Percentiles rank a stretch among this genome's conserved stretches.
Conservation (phyloP, 2,113 vertebrate species). For the Grammomys dolichurus region DNA sequence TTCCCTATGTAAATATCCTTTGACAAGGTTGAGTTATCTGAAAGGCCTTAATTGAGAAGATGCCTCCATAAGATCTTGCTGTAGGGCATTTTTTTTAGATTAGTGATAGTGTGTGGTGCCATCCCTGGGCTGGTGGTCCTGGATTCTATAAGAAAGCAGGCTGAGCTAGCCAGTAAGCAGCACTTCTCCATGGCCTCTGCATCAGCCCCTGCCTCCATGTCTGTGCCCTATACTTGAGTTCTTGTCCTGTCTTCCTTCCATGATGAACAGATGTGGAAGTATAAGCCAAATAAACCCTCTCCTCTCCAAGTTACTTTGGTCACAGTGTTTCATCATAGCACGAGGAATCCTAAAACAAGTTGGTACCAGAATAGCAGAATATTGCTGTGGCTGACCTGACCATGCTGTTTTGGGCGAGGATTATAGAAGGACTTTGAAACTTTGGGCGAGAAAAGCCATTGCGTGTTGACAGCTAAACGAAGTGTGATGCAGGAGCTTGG, state of each 20-base stretch:
- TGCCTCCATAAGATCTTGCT: too few species aligned
- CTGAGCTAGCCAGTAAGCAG: background rate
- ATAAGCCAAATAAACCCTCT: background rate
- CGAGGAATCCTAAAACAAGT: background rate
- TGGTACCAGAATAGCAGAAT: background rate
- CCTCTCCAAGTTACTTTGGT: background rate
- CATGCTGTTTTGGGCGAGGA: background rate
- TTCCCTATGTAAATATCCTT: conserved; percentile 42
- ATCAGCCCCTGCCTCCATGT: background rate
- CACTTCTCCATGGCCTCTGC: background rate
- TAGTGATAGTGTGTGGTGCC: background rate
- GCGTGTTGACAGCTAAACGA: background rate
- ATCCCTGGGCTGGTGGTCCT: background rate
- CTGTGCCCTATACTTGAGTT: background rate
- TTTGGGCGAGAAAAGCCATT: background rate
- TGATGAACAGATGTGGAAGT: background rate
- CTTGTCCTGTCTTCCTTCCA: background rate
- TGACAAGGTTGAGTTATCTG: background rate
- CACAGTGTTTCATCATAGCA: background rate
- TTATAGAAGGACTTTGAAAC: background rate
- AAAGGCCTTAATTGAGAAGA: background rate
- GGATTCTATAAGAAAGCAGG: too few species aligned
- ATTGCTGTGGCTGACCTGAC: background rate
- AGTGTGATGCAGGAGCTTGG: background rate
- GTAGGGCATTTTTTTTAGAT: too few species aligned